Percentiles rank a stretch among this genome's conserved stretches.
Conservation (phyloP, 2,797 vertebrate species). For the Catamblyrhynchus diadema region DNA sequence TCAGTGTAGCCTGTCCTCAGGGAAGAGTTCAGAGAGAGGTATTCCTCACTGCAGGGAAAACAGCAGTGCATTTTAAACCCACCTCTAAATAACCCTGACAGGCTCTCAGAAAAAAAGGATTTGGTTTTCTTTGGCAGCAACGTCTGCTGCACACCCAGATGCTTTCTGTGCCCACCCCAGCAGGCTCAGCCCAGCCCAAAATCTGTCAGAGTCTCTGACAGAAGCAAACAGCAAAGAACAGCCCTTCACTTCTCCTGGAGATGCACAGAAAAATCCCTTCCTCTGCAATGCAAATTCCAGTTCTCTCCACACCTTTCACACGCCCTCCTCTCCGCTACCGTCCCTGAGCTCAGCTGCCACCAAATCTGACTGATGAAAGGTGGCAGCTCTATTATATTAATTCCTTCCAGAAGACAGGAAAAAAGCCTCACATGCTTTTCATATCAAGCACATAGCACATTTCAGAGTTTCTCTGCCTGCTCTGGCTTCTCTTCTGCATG, state of each 20-base stretch:
- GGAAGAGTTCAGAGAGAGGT: slow-evolving; percentile 12
- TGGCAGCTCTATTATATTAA: slow-evolving; percentile 57
- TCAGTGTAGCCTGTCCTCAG: not conserved
- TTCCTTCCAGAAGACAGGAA: slow-evolving; percentile 35
- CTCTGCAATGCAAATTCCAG: not conserved
- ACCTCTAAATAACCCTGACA: slow-evolving; percentile 33
- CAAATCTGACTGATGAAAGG: slow-evolving; percentile 58
- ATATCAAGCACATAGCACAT: not conserved
- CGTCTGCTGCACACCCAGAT: not conserved
- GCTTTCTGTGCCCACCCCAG: not conserved
- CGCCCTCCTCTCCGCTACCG: not conserved
- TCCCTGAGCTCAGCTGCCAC: slow-evolving; percentile 19
- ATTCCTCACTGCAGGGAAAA: slow-evolving; percentile 3
- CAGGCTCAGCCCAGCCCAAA: not conserved
- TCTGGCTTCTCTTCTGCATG: not conserved
- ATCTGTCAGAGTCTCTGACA: not conserved
- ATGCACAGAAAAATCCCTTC: not conserved
- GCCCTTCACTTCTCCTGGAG: not conserved
- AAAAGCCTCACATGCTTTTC: not conserved
- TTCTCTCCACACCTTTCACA: slow-evolving; percentile 12
- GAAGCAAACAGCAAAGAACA: not conserved
- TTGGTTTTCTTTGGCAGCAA: not conserved
- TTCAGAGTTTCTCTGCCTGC: not conserved
- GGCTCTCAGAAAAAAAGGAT: not conserved
- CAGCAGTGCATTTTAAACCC: not conserved